Conservation (phyloP, 2,888 invertebrate genomes). For the Amphipoea lucens region DNA sequence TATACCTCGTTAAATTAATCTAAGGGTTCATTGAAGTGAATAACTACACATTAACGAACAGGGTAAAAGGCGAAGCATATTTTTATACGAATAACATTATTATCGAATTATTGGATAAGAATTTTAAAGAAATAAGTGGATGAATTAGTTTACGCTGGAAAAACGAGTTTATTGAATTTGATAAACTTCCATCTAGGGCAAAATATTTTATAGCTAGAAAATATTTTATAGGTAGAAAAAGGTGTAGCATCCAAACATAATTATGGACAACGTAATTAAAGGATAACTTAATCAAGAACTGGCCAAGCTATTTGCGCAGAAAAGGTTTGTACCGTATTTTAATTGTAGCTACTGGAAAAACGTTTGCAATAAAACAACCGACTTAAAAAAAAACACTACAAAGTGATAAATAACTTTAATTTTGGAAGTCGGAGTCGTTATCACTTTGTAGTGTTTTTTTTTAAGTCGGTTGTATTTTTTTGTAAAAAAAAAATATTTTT, state of each 20-base stretch:
- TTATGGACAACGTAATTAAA: neutral
- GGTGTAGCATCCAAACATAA: neutral
- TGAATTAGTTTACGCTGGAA: neutral
- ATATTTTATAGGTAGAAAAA: neutral
- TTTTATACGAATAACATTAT: neutral
- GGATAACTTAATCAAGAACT: neutral
- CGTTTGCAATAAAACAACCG: neutral
- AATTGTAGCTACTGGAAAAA: neutral
- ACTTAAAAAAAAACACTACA: no score
- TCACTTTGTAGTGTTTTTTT: no score
- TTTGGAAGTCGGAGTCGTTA: no score
- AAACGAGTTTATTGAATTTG: neutral
- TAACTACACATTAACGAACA: neutral
- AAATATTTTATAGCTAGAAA: neutral
- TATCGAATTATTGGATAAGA: neutral
- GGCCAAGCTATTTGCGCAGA: neutral
- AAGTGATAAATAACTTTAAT: no score
- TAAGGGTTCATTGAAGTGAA: no score
- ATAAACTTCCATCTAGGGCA: neutral
- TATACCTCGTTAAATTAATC: neutral
- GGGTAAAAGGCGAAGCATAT: neutral
- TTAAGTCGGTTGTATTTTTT: no score
- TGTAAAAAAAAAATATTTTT: no score
- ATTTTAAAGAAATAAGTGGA: constrained; percentile 2
- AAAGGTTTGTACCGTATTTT: neutral